A percentile compares a stretch with the other conserved stretches of the same genome.
phyloP scores from a whole-genome alignment of 2,888 invertebrate species.

The Lissocephala sabroskyi region DNA sequence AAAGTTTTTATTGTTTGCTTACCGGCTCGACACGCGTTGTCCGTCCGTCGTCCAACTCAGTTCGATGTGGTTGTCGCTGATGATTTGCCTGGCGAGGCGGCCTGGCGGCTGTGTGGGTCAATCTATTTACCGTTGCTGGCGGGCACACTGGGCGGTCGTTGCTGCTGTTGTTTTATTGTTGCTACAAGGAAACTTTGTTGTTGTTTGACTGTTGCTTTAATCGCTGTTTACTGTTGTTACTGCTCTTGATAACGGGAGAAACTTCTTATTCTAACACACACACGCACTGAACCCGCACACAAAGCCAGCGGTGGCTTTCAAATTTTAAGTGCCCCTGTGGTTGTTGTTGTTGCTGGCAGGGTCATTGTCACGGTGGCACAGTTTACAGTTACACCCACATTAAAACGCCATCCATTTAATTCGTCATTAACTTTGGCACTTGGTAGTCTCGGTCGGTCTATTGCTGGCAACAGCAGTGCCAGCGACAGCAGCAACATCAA shows the following conservation, averaged over 20 bases:
- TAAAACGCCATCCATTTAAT: constrained; percentile 59
- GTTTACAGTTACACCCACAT: constrained; percentile 21
- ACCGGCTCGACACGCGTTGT: constrained; percentile 51
- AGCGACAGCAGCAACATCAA: neutral
- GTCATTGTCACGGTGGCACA: constrained; percentile 3
- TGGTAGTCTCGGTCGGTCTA: no score
- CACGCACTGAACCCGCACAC: neutral
- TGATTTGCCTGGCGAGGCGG: constrained; percentile 47
- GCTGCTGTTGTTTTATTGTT: constrained; percentile 19
- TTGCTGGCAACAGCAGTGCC: constrained; percentile 31
- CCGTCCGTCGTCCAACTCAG: constrained; percentile 12
- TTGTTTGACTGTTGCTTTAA: constrained; percentile 8
- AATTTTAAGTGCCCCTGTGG: constrained; percentile 29
- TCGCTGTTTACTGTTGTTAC: constrained; percentile 21
- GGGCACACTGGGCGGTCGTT: constrained; percentile 25
- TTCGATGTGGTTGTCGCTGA: constrained; percentile 48
- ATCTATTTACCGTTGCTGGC: constrained; percentile 19
- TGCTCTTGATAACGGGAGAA: constrained; percentile 36
- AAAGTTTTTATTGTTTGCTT: constrained; percentile 58
- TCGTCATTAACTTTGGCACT: constrained; percentile 59
- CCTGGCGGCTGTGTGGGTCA: constrained; percentile 5
- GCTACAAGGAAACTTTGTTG: constrained; percentile 1
- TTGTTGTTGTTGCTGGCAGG: constrained; percentile 11
- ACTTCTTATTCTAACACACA: constrained; percentile 37
- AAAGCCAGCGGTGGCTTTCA: constrained; percentile 17